Percentiles rank a stretch among this genome's conserved stretches.
Conservation (phyloP, 2,888 invertebrate species). For the Rhogogaster chlorosoma region DNA sequence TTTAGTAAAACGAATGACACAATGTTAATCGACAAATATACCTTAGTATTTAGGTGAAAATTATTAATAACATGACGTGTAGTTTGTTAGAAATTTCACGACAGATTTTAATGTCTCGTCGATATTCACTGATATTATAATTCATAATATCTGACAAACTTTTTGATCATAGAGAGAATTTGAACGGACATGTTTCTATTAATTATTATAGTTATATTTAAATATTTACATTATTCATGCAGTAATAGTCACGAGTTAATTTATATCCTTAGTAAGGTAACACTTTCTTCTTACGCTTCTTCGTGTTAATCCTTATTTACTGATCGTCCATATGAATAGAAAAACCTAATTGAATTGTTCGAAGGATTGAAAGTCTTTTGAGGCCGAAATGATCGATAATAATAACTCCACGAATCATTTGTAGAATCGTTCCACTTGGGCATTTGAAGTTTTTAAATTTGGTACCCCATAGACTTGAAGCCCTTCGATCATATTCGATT, state of each 20-base stretch:
- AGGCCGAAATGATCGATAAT: background rate
- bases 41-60: background rate
- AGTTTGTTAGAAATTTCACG: background rate
- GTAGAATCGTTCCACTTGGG: background rate
- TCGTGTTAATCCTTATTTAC: background rate
- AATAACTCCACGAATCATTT: background rate
- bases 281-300: background rate
- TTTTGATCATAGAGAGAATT: background rate
- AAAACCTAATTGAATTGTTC: background rate
- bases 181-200: background rate
- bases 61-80: background rate
- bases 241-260: background rate
- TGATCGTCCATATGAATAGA: background rate
- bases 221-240: background rate
- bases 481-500: background rate
- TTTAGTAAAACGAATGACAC: background rate
- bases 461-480: background rate
- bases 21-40: background rate
- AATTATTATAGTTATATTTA: slow-evolving; percentile 19
- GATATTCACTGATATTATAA: background rate
- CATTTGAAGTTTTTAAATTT: background rate
- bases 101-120: background rate
- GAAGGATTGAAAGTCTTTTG: background rate
- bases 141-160: background rate
- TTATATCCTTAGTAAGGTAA: background rate